Base-by-base conservation (phyloP, 2,888 invertebrate genomes). In the Eucriotettix oculatus region DNA sequence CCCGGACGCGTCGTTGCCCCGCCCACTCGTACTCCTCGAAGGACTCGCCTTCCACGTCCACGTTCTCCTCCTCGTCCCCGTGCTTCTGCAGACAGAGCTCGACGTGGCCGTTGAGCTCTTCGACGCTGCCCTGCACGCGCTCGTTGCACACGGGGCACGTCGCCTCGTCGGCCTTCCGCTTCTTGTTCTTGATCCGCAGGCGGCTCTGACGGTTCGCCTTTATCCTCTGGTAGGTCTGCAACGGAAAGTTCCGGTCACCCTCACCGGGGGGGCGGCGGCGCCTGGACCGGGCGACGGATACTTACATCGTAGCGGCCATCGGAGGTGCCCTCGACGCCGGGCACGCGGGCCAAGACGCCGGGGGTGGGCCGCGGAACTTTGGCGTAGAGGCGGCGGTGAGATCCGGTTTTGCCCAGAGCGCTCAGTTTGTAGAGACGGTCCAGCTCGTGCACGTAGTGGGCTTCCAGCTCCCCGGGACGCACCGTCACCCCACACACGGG, bases 401-500 rank as follows among this genome's bases (percentile, higher is more conserved):
- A 29, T 29, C 29, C 29, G 29, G 29, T 29, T 29, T 56, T 29
- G 29, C 29, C 29, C 29, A 9, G 48, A 43, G 10, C 62, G 58
- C 61, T 61, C 57, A 82, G 70, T 71, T 82, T 82, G 68, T 77
- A 76, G 57, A 90, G 74, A 66, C 84, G 83, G 63, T 88, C 87
- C 64, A 93, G 77, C 75, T 94, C 94, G 63, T 87, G 78, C 56
- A 82, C 75, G 65, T 90, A 82, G 74, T 94, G 95, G 41, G 84
- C 77, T 66, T 90, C 89, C n/a, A 93, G 76, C 72, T 94, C 94
- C 1, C 85, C 84, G 1, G 84, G 81, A 56, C 91, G 77, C 54
- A 95, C 79, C 3, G 91, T 90, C 63, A 88, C 83, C 64, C 92
- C 87, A 72, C 95, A 95, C 1, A 90, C 87, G 0, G 95, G 94